Evolutionary conservation across 2,797 vertebrate species (phyloP).

Genomic region (Coendou prehensilis): DNA sequence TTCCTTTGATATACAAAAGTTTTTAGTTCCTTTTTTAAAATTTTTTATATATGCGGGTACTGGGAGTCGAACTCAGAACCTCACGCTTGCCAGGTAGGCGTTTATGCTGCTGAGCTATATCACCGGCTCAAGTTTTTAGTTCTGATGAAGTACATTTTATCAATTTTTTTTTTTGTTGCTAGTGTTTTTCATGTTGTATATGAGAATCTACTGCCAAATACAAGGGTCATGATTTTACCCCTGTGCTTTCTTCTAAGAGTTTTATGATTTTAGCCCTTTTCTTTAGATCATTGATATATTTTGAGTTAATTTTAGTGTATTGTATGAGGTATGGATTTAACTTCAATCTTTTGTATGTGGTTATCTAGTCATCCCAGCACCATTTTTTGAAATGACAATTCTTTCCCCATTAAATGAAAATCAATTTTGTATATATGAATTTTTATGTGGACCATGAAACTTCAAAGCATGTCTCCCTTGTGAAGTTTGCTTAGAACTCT

Average conservation of each 20-base stretch:
- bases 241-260: neutral
- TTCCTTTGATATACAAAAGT: neutral
- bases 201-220: neutral
- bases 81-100: no score
- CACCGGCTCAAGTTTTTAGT: neutral
- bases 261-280: neutral
- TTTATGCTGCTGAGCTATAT: no score
- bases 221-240: neutral
- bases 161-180: conserved; percentile 1
- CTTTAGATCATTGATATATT: neutral
- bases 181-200: neutral
- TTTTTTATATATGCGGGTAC: no score
- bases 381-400: neutral
- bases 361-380: neutral
- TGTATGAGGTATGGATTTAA: neutral
- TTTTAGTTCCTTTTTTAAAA: neutral
- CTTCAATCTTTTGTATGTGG: neutral
- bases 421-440: neutral
- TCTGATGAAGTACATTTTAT: neutral
- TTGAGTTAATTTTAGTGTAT: neutral
- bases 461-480: neutral
- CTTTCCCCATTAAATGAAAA: neutral
- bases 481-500: neutral
- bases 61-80: no score
- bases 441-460: neutral